phyloP scores from a whole-genome alignment of 2,113 vertebrate species.

The Cavia porcellus region DNA sequence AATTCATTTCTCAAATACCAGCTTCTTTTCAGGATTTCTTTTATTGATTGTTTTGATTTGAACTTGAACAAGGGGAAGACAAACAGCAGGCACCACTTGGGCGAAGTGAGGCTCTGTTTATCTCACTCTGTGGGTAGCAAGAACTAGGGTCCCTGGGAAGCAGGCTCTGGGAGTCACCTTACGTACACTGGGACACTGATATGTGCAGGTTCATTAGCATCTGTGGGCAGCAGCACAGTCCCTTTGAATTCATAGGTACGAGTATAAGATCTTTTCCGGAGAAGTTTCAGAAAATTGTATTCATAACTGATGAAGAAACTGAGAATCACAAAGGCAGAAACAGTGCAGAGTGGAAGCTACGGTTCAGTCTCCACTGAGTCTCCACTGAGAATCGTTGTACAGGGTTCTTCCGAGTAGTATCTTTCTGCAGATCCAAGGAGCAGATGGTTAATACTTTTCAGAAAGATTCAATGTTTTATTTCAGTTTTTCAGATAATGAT shows the following conservation, averaged over 20 bases:
- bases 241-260: neutral
- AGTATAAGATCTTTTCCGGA: neutral
- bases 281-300: neutral
- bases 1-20: neutral
- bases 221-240: neutral
- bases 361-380: neutral
- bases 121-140: neutral
- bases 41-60: neutral
- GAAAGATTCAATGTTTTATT: neutral
- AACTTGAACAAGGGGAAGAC: neutral
- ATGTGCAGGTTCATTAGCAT: neutral
- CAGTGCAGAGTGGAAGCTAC: neutral
- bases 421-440: neutral
- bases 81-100: neutral
- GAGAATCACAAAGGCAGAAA: neutral
- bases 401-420: neutral
- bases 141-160: neutral
- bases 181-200: neutral
- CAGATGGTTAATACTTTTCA: neutral
- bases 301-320: neutral
- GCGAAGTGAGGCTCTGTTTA: neutral
- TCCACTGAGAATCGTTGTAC: neutral
- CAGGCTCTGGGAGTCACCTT: neutral
- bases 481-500: constrained; percentile 1
- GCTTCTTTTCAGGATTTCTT: neutral